phyloP scores from a whole-genome alignment of 2,888 invertebrate genomes.

The Trachelus troglodyta region DNA sequence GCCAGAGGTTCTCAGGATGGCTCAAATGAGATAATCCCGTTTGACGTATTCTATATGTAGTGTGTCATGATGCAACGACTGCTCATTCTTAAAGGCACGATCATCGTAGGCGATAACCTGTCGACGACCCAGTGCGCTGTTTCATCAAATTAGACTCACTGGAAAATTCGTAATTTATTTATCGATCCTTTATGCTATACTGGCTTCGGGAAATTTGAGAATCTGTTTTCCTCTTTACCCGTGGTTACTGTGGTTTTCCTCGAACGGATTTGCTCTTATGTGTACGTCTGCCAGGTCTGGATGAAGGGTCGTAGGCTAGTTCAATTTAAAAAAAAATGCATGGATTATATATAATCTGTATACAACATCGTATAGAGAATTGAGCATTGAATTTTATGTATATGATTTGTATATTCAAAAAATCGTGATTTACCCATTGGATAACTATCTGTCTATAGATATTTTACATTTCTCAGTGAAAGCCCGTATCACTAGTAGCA shows the following conservation, averaged over 20 bases:
- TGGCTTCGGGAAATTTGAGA: too few relatives aligned
- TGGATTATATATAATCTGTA: too few relatives aligned
- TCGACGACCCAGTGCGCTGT: not conserved
- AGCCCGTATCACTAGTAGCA: not conserved
- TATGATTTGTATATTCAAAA: not conserved
- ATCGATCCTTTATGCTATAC: too few relatives aligned
- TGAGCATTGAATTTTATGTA: not conserved
- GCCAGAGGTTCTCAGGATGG: constrained; percentile 8
- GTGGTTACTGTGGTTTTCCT: too few relatives aligned
- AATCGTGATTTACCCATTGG: not conserved
- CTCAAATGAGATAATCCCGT: not conserved
- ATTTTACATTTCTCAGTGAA: not conserved
- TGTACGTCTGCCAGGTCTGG: too few relatives aligned
- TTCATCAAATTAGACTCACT: not conserved
- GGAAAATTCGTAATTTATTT: too few relatives aligned
- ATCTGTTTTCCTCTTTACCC: too few relatives aligned
- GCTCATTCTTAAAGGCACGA: not conserved
- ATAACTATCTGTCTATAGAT: not conserved
- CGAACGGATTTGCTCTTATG: too few relatives aligned
- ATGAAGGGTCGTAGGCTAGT: too few relatives aligned
- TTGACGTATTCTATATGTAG: not conserved
- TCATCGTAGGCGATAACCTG: not conserved
- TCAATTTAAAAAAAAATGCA: too few relatives aligned
- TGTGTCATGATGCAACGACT: not conserved
- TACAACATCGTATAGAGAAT: not conserved